These are phyloP conservation scores for Dione vanillae DNA, from an alignment of 2,888 invertebrate genomes.

Conservation along the genomic window DNA sequence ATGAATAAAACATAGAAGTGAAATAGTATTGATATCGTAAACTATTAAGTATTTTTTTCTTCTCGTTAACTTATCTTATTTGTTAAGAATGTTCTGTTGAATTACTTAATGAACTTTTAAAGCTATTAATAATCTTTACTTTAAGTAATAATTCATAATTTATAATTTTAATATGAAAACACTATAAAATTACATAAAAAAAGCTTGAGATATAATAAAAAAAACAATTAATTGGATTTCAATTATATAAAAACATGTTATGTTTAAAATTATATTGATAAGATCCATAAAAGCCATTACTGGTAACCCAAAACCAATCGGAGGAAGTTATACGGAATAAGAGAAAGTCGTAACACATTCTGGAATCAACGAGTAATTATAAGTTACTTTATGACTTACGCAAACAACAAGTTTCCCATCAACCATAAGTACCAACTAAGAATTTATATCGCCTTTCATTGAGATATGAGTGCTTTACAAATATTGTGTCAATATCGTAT, in stretches of 20 bases:
- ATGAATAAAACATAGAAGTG: constrained; percentile 43
- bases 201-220: not conserved
- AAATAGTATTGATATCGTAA: constrained; percentile 26
- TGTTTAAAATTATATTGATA: constrained; percentile 14
- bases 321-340: constrained; percentile 44
- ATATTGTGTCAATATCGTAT: not conserved
- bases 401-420: constrained; percentile 25
- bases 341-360: constrained; percentile 49
- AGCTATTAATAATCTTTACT: not conserved
- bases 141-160: not conserved
- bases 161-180: not conserved
- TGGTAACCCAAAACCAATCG: constrained; percentile 1
- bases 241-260: not conserved
- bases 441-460: constrained; percentile 26
- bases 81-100: not conserved
- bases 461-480: constrained; percentile 24
- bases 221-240: constrained; percentile 1
- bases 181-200: not conserved
- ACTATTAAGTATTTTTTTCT: not conserved
- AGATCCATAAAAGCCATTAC: not conserved
- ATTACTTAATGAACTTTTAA: not conserved
- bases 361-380: constrained; percentile 33
- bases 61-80: not conserved
- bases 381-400: constrained; percentile 25
- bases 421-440: constrained; percentile 20